Evolutionary conservation across 2,797 vertebrate genomes (phyloP), one percentile per base, ranked within the genome.

Genomic region (Staurois parvus): DNA sequence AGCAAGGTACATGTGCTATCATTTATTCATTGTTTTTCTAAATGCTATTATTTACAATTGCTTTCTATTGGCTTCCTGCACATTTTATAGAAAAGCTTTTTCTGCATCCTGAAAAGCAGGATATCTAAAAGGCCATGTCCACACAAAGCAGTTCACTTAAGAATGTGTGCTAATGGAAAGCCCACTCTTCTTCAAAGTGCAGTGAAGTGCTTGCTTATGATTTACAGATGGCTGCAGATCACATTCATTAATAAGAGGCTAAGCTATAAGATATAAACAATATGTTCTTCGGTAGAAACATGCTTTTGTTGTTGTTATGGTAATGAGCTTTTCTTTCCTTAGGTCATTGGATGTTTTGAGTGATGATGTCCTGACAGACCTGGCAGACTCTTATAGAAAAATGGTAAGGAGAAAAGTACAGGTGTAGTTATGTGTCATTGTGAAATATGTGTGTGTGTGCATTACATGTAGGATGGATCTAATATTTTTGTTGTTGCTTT

Each of bases 291-390:
- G 6, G 17, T 52, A 17, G 48, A 52, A 52, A 52, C 4, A 52
- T 52, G 13, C 48, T 52, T 52, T 52, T 52, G 4, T 17, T 52
- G 4, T 17, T 52, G 48, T 52, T 52, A 52, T 52, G 48, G 4
- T 52, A 52, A 52, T 52, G 11, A 45, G 42, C 11, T 45, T 52
- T 52, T 52, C 2, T 52, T 52, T 52, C 3, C 48, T 92, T 92
- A 99, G 98, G 94, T 96, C 96, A 84, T 91, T 99, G 91, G 97
- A 99, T 92, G 91, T 97, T 91, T 94, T 99, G 89, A 98, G 97
- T 92, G 96, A 97, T 90, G 97, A 96, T 81, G 96, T 98, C 87
- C 94, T 99, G 34, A 90, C 96, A 88, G 97, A 98, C 81, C 95
- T 99, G 88, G 96, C 98, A 84, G 85, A 91, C 87, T 95, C 96